Base-by-base conservation (phyloP, 2,888 invertebrate genomes). In the Hanleya hanleyi region DNA sequence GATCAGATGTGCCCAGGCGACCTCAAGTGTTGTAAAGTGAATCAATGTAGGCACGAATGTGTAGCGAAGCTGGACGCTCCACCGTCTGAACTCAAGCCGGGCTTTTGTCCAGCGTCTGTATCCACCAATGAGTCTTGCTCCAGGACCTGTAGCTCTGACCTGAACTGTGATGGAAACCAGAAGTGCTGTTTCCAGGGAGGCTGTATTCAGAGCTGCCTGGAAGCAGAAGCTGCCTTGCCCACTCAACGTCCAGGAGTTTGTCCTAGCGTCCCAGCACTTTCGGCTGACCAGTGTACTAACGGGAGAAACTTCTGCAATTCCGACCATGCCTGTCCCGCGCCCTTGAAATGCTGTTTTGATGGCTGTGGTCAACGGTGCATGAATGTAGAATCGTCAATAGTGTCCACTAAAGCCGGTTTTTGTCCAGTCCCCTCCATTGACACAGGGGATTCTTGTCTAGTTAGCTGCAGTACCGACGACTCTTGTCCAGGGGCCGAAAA, bases 341-440 rank as follows among this genome's bases (percentile, higher is more conserved):
- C 57, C 22, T 32, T 57, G 1, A 57, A 57, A 26, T 57, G 57
- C 26, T 57, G 57, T 26, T 57, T 57, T 57, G 57, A 57, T 57
- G 57, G 57, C 4, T 57, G 57, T 32, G 26, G 15, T 26, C 22
- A 57, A 4, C 18, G 57, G 29, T 57, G 57, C 26, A 29, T 57
- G 12, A 57, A 57, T 26, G 26, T 32, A 1, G 57, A 57, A 29
- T 57, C 57, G 29, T 29, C 26, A 4, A 4, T 26, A 4, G 26
- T 57, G 22, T 57, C 57, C 57, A 29, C 57, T 15, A 57, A 29
- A 57, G 57, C 22, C 12, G 57, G 57, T 15, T 57, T 57, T 57
- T 57, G 57, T 26, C 57, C 57, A 2, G 26, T 22, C 4, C 29
- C 29, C 26, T 57, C 57, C 22, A 22, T 22, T 18, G 26, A 57